Conservation (phyloP, 2,113 vertebrate species). For the Dasyurus viverrinus region DNA sequence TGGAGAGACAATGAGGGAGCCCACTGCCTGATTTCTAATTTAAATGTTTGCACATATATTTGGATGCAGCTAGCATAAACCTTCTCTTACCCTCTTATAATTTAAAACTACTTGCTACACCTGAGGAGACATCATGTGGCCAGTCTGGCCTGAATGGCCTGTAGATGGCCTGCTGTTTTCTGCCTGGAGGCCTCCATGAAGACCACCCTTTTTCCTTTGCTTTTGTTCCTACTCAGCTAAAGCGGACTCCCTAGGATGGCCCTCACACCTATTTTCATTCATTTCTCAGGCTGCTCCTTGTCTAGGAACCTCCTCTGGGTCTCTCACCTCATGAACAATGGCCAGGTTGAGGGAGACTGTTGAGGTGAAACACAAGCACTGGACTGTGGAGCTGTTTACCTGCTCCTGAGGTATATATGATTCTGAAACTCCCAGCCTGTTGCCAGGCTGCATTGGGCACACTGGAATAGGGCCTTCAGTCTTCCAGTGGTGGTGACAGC, state of each 20-base stretch:
- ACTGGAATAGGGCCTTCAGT: constrained; percentile 87
- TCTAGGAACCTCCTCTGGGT: constrained; percentile 81
- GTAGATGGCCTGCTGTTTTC: constrained; percentile 65
- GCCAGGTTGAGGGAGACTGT: constrained; percentile 92
- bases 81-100: background rate
- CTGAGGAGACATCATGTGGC: constrained; percentile 77
- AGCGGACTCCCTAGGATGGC: constrained; percentile 61
- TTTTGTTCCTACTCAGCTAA: constrained; percentile 54
- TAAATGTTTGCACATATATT: background rate
- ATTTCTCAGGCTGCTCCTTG: constrained; percentile 63
- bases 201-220: constrained; percentile 62
- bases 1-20: background rate
- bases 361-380: constrained; percentile 96
- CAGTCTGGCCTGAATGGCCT: constrained; percentile 79
- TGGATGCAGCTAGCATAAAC: background rate
- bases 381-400: constrained; percentile 89
- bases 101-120: constrained; percentile 73
- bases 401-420: constrained; percentile 95
- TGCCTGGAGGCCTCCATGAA: constrained; percentile 75
- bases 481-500: constrained; percentile 86
- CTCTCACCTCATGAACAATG: constrained; percentile 96
- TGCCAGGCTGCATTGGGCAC: constrained; percentile 91
- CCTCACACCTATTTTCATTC: constrained; percentile 80
- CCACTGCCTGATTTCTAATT: background rate
- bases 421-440: constrained; percentile 89